Percentiles rank a stretch among this genome's conserved stretches.
phyloP scores from a whole-genome alignment of 2,113 vertebrate genomes.

The Tenrec ecaudatus region DNA sequence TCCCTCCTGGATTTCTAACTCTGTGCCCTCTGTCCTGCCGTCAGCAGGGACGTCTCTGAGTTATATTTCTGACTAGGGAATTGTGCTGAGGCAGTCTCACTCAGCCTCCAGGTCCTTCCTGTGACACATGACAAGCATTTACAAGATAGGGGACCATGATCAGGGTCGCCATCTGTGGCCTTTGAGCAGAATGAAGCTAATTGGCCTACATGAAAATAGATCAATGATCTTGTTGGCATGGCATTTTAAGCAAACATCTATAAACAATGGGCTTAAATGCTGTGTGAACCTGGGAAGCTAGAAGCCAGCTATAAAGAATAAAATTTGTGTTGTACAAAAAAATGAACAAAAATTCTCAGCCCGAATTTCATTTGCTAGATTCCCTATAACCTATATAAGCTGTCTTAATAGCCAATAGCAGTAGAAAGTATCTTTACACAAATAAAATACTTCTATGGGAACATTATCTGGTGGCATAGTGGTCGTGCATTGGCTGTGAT shows the following conservation, averaged over 20 bases:
- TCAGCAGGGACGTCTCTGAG: not conserved
- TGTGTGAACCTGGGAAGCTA: not conserved
- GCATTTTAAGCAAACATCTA: not conserved
- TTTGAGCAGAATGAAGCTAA: constrained; percentile 44
- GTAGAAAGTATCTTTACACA: constrained; percentile 5
- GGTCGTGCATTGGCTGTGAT: too few species aligned
- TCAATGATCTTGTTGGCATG: constrained; percentile 38
- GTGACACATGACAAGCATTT: constrained; percentile 32
- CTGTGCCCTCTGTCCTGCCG: not conserved
- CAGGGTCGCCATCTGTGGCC: not conserved
- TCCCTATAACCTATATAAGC: too few species aligned
- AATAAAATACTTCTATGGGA: constrained; percentile 8
- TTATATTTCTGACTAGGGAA: not conserved
- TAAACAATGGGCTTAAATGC: not conserved
- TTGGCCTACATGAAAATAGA: constrained; percentile 35
- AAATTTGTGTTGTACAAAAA: not conserved
- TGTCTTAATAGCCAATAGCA: too few species aligned
- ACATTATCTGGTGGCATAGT: not conserved
- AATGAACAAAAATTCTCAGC: not conserved
- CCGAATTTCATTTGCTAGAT: not conserved
- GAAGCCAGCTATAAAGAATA: not conserved
- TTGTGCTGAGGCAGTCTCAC: not conserved
- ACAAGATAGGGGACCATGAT: not conserved
- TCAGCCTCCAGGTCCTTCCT: not conserved
- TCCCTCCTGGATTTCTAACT: too few species aligned